A percentile compares a stretch with the other conserved stretches of the same genome.
phyloP scores from a whole-genome alignment of 2,113 vertebrate genomes.

The Limanda limanda region DNA sequence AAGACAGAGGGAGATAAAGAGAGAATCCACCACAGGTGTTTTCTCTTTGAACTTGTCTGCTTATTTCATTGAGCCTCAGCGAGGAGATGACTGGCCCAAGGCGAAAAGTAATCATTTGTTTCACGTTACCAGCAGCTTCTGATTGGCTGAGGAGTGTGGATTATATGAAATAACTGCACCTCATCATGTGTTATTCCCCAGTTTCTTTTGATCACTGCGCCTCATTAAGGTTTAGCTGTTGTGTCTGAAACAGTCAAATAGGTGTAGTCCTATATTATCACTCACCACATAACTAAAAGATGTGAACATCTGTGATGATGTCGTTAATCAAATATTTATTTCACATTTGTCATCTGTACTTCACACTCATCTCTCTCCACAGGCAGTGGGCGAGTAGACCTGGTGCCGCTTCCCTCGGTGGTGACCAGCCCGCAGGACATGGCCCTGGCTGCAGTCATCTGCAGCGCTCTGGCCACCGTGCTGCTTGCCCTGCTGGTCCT shows the following conservation, averaged over 20 bases:
- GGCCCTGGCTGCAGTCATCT: constrained; percentile 94
- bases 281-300: too few relatives aligned
- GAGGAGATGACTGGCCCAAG: constrained; percentile 21
- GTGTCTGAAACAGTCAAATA: too few relatives aligned
- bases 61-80: constrained; percentile 48
- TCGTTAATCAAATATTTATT: too few relatives aligned
- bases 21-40: constrained; percentile 57
- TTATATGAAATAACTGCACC: not conserved
- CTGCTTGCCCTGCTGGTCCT: constrained; percentile 94
- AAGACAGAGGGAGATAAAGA: constrained; percentile 44
- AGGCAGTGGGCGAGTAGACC: constrained; percentile 94
- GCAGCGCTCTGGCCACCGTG: constrained; percentile 93
- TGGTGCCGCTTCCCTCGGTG: constrained; percentile 90
- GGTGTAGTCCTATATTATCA: too few relatives aligned
- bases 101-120: constrained; percentile 23
- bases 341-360: not conserved
- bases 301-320: too few relatives aligned
- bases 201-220: not conserved
- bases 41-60: constrained; percentile 65
- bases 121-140: constrained; percentile 14
- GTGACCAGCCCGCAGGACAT: constrained; percentile 93
- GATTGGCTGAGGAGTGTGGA: not conserved
- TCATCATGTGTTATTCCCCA: not conserved
- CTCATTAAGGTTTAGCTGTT: not conserved
- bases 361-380: constrained; percentile 1